These are phyloP conservation scores for Rafetus swinhoei DNA, from an alignment of 2,113 vertebrate genomes.

Conservation along the genomic window DNA sequence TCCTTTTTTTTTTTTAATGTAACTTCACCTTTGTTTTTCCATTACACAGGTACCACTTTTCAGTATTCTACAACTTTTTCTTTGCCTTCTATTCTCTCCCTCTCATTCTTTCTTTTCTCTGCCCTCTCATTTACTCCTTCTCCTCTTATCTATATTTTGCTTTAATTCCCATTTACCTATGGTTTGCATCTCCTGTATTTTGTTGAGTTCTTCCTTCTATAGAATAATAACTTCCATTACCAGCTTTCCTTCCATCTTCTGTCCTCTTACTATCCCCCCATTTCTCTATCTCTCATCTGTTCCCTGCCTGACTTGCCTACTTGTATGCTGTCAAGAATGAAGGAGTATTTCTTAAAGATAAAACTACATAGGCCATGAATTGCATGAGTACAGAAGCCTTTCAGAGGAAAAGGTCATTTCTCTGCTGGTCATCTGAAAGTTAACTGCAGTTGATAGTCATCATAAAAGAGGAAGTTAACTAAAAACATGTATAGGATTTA, in stretches of 20 bases:
- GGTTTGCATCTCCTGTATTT: not conserved
- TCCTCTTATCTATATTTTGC: accelerated
- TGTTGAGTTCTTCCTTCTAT: not conserved
- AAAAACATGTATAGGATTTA: not conserved
- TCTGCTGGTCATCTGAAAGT: not conserved
- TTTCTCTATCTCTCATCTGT: not conserved
- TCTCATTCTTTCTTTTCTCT: not conserved
- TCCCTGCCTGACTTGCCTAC: not conserved
- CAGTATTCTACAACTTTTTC: not conserved
- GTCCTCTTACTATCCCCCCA: not conserved
- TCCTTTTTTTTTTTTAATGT: not conserved
- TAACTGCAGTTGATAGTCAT: not conserved
- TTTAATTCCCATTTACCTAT: accelerated
- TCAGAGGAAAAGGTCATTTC: not conserved
- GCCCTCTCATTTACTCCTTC: not conserved
- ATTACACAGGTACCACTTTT: not conserved
- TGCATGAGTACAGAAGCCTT: not conserved
- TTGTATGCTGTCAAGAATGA: not conserved
- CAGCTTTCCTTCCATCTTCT: not conserved
- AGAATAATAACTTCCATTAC: not conserved
- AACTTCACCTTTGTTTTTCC: not conserved
- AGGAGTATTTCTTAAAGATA: not conserved
- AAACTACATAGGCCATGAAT: not conserved
- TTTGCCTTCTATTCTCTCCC: not conserved
- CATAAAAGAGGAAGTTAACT: not conserved